Evolutionary conservation across 2,888 invertebrate genomes (phyloP).

Genomic region (Iphiclides podalirius): DNA sequence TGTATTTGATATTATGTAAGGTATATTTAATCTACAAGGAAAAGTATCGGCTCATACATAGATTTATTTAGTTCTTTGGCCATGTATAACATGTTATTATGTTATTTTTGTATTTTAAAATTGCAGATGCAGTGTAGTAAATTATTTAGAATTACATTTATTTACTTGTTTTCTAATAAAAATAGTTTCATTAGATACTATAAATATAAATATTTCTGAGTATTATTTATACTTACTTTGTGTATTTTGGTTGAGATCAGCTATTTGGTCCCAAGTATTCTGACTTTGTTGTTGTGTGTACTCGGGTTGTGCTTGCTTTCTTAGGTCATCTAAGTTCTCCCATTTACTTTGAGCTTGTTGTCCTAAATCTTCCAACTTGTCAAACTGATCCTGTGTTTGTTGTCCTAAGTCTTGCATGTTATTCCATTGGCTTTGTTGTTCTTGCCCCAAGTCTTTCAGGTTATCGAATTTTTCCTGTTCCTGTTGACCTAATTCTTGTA

Average conservation of each 20-base stretch:
- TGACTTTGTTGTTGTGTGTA: slow-evolving; percentile 40
- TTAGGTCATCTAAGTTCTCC: slow-evolving; percentile 41
- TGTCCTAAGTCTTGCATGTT: slow-evolving; percentile 43
- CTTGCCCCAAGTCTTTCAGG: slow-evolving; percentile 40
- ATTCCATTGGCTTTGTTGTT: slow-evolving; percentile 37
- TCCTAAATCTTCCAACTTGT: slow-evolving; percentile 34
- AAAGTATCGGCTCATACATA: no score
- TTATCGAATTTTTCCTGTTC: slow-evolving; percentile 32
- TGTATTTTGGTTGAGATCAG: slow-evolving; percentile 31
- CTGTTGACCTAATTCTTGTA: slow-evolving; percentile 35
- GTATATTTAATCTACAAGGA: no score
- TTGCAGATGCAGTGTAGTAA: no score
- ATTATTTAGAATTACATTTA: no score
- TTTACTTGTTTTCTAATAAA: no score
- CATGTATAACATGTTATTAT: neutral
- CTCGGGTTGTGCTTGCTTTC: slow-evolving; percentile 39
- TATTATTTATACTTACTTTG: slow-evolving; percentile 27
- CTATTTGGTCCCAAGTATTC: slow-evolving; percentile 29
- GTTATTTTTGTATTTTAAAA: neutral
- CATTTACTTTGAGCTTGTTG: slow-evolving; percentile 40
- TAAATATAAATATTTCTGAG: neutral
- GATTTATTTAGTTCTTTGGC: neutral
- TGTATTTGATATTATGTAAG: no score
- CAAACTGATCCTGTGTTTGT: slow-evolving; percentile 39
- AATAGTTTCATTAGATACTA: no score